Conservation (phyloP, 2,888 invertebrate species). For the Tryphoninae sp. region DNA sequence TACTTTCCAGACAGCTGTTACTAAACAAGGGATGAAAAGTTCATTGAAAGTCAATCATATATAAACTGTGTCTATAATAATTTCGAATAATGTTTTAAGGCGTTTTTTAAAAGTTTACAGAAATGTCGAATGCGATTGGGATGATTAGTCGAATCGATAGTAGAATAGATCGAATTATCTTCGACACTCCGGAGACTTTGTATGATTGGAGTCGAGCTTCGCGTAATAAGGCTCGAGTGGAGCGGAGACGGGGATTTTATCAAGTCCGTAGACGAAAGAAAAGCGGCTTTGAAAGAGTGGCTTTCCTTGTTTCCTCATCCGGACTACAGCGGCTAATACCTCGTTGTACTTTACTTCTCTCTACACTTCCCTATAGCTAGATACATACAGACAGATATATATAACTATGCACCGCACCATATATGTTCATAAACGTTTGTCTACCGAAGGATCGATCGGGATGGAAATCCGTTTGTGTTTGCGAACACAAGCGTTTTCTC, state of each 20-base stretch:
- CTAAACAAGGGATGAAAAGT: no score
- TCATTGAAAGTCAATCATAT: no score
- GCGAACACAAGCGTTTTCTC: conserved; percentile 43
- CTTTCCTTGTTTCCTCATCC: conserved; percentile 38
- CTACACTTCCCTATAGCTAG: background rate
- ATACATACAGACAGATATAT: conserved; percentile 1
- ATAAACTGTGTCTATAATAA: no score
- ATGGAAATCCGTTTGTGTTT: conserved; percentile 45
- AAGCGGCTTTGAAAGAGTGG: conserved; percentile 50
- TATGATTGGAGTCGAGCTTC: background rate
- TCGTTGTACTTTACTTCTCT: conserved; percentile 18
- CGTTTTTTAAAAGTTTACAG: no score
- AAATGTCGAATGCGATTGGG: background rate
- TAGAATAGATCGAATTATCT: background rate
- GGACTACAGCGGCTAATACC: conserved; percentile 26
- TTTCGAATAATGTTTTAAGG: no score
- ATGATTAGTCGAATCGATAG: background rate
- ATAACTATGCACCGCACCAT: background rate
- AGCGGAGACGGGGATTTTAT: conserved; percentile 5
- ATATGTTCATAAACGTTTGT: conserved; percentile 6
- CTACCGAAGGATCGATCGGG: conserved; percentile 35
- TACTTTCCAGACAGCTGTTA: no score
- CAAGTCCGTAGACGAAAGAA: conserved; percentile 27
- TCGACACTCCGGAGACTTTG: background rate
- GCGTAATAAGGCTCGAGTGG: conserved; percentile 25